A percentile compares a stretch with the other conserved stretches of the same genome.
These are phyloP conservation scores for Pandion haliaetus DNA, from an alignment of 2,113 vertebrate species.

Conservation along the genomic window DNA sequence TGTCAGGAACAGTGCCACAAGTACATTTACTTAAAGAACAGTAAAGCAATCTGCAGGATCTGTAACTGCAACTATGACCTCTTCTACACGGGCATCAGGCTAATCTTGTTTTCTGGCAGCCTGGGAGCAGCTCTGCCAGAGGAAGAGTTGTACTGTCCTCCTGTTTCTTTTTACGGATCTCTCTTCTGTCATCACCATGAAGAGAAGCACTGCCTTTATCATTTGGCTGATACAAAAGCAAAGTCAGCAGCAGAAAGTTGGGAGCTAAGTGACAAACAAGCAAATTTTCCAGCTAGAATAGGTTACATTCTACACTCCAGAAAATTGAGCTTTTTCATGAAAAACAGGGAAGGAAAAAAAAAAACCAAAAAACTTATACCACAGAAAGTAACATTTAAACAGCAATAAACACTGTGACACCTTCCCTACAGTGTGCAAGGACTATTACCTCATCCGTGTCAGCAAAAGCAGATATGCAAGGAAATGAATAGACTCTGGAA, in stretches of 20 bases:
- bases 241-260: background rate
- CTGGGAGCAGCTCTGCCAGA: background rate
- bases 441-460: conserved; percentile 80
- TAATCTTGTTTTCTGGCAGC: background rate
- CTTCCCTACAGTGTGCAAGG: too few species aligned
- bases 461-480: conserved; percentile 82
- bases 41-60: background rate
- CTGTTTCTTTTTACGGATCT: background rate
- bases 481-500: conserved; percentile 87
- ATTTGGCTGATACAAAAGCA: background rate
- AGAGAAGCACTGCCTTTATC: background rate
- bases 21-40: background rate
- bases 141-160: background rate
- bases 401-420: fast-evolving
- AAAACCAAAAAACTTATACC: too few species aligned
- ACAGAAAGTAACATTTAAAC: background rate
- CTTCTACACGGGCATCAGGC: fast-evolving
- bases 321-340: background rate
- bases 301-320: fast-evolving
- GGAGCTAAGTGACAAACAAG: background rate
- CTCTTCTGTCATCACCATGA: background rate
- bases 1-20: background rate
- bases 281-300: background rate
- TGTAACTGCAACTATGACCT: background rate
- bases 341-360: fast-evolving